These are phyloP conservation scores for Dromococcyx pavoninus DNA, from an alignment of 2,797 vertebrate species.

Conservation along the genomic window DNA sequence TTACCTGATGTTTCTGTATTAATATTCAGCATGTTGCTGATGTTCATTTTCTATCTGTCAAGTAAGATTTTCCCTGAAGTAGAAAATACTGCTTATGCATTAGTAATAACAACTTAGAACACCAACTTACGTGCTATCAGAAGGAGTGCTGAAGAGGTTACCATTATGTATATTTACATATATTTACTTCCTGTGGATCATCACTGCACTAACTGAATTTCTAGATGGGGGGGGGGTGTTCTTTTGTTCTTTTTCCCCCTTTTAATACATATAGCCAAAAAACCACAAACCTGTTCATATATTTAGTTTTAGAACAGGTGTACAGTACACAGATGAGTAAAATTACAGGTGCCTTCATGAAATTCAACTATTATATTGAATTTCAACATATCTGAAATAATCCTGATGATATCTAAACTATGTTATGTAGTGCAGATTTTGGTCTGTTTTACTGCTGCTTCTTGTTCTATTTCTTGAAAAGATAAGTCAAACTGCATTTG, in stretches of 20 bases:
- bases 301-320: neutral
- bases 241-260: no score
- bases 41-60: neutral
- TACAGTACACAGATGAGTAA: neutral
- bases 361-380: neutral
- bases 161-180: neutral
- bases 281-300: neutral
- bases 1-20: neutral
- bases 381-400: neutral
- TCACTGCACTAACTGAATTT: neutral
- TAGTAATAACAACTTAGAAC: neutral
- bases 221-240: neutral
- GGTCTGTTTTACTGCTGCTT: neutral
- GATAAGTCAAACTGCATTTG: neutral
- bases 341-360: neutral
- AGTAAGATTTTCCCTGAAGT: neutral
- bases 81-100: neutral
- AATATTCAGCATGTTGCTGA: neutral
- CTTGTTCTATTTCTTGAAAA: neutral
- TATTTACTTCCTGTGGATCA: neutral
- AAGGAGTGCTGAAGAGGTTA: neutral
- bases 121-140: neutral
- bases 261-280: neutral
- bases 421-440: neutral
- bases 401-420: neutral